Percentiles rank a stretch among this genome's conserved stretches.
phyloP scores from a whole-genome alignment of 2,113 vertebrate species.

The Actenoides lindsayi region DNA sequence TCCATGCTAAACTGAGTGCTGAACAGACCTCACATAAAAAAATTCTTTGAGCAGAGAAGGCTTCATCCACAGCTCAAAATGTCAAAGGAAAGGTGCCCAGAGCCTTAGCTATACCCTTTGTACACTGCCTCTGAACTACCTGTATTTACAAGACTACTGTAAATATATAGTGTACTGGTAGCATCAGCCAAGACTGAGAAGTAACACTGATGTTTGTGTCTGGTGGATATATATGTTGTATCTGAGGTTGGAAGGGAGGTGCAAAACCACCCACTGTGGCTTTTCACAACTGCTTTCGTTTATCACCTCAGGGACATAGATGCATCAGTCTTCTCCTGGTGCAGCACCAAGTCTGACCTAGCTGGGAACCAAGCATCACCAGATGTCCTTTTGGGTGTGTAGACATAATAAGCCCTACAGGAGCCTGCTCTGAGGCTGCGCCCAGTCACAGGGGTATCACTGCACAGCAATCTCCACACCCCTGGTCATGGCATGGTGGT shows the following conservation, averaged over 20 bases:
- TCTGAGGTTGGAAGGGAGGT: not conserved
- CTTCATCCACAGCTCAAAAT: not conserved
- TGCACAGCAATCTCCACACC: not conserved
- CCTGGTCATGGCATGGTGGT: no score
- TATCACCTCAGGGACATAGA: not conserved
- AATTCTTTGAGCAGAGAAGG: not conserved
- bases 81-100: not conserved
- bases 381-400: accelerated
- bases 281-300: not conserved
- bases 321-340: not conserved
- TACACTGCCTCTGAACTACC: not conserved
- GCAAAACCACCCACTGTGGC: not conserved
- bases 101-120: not conserved
- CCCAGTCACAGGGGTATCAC: no score
- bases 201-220: not conserved
- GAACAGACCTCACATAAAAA: not conserved
- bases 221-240: not conserved
- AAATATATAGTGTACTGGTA: not conserved
- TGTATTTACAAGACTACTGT: not conserved
- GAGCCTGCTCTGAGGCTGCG: not conserved
- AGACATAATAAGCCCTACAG: accelerated
- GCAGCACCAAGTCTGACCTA: not conserved
- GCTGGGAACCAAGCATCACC: not conserved
- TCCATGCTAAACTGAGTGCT: not conserved
- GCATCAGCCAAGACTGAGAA: not conserved